phyloP scores from a whole-genome alignment of 2,113 vertebrate species.

The Leucoraja erinaceus region DNA sequence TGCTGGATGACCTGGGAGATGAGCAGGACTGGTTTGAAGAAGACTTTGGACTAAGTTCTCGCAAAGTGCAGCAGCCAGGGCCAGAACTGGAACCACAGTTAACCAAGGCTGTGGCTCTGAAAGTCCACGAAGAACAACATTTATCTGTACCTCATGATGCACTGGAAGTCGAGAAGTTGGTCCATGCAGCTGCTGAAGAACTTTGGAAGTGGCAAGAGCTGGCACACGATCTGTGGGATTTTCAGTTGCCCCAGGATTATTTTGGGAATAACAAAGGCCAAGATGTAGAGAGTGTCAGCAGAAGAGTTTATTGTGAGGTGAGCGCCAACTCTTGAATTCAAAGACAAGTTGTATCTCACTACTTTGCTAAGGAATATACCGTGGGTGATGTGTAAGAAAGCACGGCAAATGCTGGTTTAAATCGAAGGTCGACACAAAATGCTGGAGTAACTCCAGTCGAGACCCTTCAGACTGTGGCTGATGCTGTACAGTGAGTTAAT shows the following conservation, averaged over 20 bases:
- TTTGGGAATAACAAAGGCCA: conserved; percentile 53
- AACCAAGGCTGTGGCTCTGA: conserved; percentile 58
- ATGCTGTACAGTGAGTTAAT: background rate
- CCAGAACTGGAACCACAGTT: conserved; percentile 59
- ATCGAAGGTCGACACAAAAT: too few species aligned
- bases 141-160: conserved; percentile 81
- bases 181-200: conserved; percentile 67
- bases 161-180: conserved; percentile 75
- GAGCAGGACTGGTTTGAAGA: conserved; percentile 98
- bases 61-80: conserved; percentile 65
- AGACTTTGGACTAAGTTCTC: conserved; percentile 88
- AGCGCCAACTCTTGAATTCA: background rate
- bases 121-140: conserved; percentile 67
- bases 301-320: conserved; percentile 82
- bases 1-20: conserved; percentile 75
- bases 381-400: background rate
- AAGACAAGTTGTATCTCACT: conserved; percentile 23
- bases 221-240: conserved; percentile 55
- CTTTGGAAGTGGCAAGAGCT: conserved; percentile 79
- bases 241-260: conserved; percentile 55
- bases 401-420: too few species aligned
- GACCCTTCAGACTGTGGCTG: background rate
- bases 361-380: background rate
- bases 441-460: too few species aligned
- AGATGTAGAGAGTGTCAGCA: conserved; percentile 65